Conservation (phyloP, 2,888 invertebrate genomes). For the Germaria angustata region DNA sequence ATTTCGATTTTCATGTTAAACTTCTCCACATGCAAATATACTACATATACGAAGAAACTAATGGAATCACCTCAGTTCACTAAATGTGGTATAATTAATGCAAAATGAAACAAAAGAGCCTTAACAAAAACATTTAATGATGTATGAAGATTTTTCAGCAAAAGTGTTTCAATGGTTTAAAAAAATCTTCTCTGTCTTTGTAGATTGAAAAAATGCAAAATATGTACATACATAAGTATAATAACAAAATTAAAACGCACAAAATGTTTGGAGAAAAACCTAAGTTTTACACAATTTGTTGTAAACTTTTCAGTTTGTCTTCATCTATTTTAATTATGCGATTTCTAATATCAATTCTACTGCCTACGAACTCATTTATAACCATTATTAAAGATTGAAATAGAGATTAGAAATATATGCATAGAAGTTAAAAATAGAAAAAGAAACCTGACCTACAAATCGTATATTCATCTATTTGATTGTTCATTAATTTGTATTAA, state of each 20-base stretch:
- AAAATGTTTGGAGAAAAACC: conserved; percentile 28
- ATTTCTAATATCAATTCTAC: conserved; percentile 22
- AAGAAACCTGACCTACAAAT: conserved; percentile 11
- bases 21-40: conserved; percentile 16
- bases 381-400: background rate
- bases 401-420: background rate
- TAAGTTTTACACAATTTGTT: background rate
- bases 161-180: conserved; percentile 41
- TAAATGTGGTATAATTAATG: conserved; percentile 32
- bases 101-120: conserved; percentile 30
- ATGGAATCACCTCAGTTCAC: conserved; percentile 1
- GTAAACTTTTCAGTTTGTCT: background rate
- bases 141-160: conserved; percentile 41
- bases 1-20: conserved; percentile 21
- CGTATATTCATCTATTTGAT: too few relatives aligned
- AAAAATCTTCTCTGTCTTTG: background rate
- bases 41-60: background rate
- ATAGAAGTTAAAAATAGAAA: background rate
- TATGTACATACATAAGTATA: background rate
- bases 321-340: background rate
- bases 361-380: background rate
- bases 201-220: background rate
- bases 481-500: background rate
- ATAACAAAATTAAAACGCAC: background rate
- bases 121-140: conserved; percentile 54